phyloP scores from a whole-genome alignment of 1,140 invertebrate genomes.

The Akabosia matsudoensis region DNA sequence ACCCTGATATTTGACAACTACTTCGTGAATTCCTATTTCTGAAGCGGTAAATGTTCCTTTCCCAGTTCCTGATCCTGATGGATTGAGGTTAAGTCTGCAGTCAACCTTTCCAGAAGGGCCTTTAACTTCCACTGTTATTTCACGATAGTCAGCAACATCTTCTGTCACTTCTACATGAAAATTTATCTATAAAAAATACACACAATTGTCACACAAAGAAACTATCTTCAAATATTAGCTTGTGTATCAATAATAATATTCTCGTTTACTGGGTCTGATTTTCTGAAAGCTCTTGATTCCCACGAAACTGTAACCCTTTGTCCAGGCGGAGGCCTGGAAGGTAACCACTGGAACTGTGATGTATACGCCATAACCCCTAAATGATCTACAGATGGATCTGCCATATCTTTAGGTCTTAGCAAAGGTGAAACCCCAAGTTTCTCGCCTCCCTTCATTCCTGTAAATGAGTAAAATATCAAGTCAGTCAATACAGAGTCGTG shows the following conservation, averaged over 20 bases:
- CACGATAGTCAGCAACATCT: slow-evolving; percentile 70
- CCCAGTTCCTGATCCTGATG: slow-evolving; percentile 58
- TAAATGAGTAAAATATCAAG: slow-evolving; percentile 18
- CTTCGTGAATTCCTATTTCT: slow-evolving; percentile 90
- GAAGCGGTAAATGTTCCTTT: slow-evolving; percentile 80
- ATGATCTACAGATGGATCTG: slow-evolving; percentile 89
- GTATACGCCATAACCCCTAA: slow-evolving; percentile 94
- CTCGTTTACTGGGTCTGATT: slow-evolving; percentile 36
- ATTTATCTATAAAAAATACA: slow-evolving; percentile 61
- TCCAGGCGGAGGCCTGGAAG: slow-evolving; percentile 72
- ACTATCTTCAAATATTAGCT: not conserved
- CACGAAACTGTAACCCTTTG: slow-evolving; percentile 56
- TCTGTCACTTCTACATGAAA: slow-evolving; percentile 75
- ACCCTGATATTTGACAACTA: slow-evolving; percentile 64
- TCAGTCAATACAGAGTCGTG: not conserved
- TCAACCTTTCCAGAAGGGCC: slow-evolving; percentile 66
- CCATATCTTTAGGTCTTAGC: slow-evolving; percentile 87
- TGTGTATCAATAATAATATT: slow-evolving; percentile 1
- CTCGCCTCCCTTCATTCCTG: slow-evolving; percentile 62
- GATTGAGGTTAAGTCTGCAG: slow-evolving; percentile 63
- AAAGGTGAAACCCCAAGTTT: slow-evolving; percentile 80
- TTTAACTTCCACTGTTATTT: slow-evolving; percentile 77
- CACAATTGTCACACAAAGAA: slow-evolving; percentile 43
- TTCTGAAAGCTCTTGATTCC: slow-evolving; percentile 33
- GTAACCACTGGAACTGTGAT: slow-evolving; percentile 81